A percentile compares a stretch with the other conserved stretches of the same genome.
phyloP scores from a whole-genome alignment of 2,113 vertebrate species.

The Opisthocomus hoazin region DNA sequence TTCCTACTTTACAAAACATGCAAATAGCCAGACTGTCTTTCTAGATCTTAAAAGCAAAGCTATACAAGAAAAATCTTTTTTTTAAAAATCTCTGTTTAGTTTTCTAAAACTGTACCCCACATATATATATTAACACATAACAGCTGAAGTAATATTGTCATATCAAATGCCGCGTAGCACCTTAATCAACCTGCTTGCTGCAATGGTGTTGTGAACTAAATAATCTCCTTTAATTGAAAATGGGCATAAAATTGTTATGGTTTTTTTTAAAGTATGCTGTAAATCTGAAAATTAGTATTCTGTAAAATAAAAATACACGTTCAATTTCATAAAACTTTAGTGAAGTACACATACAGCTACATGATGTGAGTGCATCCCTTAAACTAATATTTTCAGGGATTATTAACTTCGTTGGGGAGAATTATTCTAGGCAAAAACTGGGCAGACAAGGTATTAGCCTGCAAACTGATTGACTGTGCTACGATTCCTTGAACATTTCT shows the following conservation, averaged over 20 bases:
- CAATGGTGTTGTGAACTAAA: background rate
- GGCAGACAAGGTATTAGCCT: background rate
- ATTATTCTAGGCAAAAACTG: background rate
- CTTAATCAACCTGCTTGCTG: background rate
- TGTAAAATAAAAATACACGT: background rate
- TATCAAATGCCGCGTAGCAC: background rate
- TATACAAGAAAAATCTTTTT: background rate
- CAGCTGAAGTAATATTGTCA: background rate
- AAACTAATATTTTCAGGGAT: background rate
- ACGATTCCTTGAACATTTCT: background rate
- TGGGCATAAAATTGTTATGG: background rate
- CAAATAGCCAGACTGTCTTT: background rate
- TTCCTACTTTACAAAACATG: background rate
- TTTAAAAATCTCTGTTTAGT: background rate
- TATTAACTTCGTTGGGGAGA: background rate
- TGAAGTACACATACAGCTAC: background rate
- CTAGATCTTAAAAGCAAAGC: background rate
- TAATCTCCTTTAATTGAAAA: background rate
- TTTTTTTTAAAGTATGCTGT: background rate
- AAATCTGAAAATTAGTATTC: background rate
- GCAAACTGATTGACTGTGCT: background rate
- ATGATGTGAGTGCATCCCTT: background rate
- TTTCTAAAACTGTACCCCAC: background rate
- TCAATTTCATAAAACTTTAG: background rate
- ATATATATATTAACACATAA: background rate